These are phyloP conservation scores for Sipunculus nudus DNA, from an alignment of 2,888 invertebrate species.

Conservation along the genomic window DNA sequence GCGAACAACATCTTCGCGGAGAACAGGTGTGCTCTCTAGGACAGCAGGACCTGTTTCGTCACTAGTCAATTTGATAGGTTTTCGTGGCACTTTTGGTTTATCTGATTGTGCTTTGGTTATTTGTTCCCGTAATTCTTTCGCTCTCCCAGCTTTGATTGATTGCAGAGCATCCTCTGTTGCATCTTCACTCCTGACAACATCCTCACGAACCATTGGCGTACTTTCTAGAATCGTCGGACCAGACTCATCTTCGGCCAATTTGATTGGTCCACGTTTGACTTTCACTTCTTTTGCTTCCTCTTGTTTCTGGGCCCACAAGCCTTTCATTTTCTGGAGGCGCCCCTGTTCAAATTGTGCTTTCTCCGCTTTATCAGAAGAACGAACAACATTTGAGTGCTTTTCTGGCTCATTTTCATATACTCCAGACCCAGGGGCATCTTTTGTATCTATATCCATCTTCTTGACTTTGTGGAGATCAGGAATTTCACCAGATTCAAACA, in stretches of 20 bases:
- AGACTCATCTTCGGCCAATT: background rate
- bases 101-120: no score
- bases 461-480: conserved; percentile 26
- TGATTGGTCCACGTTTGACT: conserved; percentile 3
- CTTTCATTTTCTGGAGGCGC: conserved; percentile 4
- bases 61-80: background rate
- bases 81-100: background rate
- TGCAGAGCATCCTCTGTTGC: no score
- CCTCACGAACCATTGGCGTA: no score
- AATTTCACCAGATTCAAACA: conserved; percentile 39
- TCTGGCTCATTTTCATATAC: conserved; percentile 40
- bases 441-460: conserved; percentile 21
- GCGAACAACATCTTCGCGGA: conserved; percentile 7
- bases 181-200: no score
- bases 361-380: no score
- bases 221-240: conserved; percentile 7
- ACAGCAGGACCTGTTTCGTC: conserved; percentile 17
- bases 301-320: conserved; percentile 1
- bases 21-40: conserved; percentile 11
- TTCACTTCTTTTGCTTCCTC: conserved; percentile 13
- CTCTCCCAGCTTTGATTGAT: no score
- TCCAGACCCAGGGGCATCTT: conserved; percentile 3
- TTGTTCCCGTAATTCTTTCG: no score
- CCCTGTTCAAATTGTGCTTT: no score
- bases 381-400: conserved; percentile 23